These are phyloP conservation scores for Probaryconus sp. DNA, from an alignment of 1,140 invertebrate genomes.

Conservation along the genomic window DNA sequence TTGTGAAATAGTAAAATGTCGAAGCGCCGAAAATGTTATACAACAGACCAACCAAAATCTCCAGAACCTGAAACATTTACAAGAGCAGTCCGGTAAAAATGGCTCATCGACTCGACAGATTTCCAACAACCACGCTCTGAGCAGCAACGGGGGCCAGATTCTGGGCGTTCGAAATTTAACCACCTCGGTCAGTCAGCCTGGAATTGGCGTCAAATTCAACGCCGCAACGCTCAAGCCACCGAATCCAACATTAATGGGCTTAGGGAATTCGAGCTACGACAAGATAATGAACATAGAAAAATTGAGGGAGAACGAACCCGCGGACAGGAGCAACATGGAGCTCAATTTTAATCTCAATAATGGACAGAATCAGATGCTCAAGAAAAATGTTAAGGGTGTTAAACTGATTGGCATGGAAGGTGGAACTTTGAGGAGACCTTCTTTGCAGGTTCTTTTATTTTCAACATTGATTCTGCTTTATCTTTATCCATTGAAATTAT, in stretches of 20 bases:
- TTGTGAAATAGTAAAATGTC: constrained; percentile 53
- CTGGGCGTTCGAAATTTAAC: constrained; percentile 72
- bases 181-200: constrained; percentile 52
- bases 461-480: background rate
- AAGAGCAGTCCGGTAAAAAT: constrained; percentile 63
- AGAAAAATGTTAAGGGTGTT: constrained; percentile 75
- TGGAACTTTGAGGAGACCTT: constrained; percentile 71
- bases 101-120: constrained; percentile 50
- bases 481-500: background rate
- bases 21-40: constrained; percentile 59
- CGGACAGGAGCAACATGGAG: constrained; percentile 72
- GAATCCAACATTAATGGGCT: constrained; percentile 52
- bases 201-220: constrained; percentile 46
- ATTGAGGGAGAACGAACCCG: constrained; percentile 56
- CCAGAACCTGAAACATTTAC: constrained; percentile 70
- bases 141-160: constrained; percentile 67
- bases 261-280: constrained; percentile 51
- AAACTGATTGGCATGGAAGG: constrained; percentile 77
- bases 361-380: constrained; percentile 54
- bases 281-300: constrained; percentile 52
- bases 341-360: constrained; percentile 70
- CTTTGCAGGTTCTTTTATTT: constrained; percentile 68
- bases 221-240: constrained; percentile 40
- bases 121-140: constrained; percentile 46
- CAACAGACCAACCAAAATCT: constrained; percentile 70